Conservation (phyloP, 2,888 invertebrate genomes). For the Dolichopus griseipennis region DNA sequence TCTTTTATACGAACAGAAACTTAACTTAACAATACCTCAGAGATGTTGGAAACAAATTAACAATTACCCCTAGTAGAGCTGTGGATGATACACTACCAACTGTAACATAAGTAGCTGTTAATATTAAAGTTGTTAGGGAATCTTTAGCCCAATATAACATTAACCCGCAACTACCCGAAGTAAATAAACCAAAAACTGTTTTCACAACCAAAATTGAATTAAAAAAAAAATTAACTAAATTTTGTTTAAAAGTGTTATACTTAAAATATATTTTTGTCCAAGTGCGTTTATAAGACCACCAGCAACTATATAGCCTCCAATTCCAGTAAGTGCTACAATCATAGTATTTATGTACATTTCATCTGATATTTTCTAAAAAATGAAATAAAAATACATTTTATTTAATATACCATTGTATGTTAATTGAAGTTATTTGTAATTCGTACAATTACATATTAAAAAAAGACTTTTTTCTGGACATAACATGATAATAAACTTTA, state of each 20-base stretch:
- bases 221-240: background rate
- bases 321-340: conserved; percentile 54
- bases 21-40: conserved; percentile 42
- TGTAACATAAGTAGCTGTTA: conserved; percentile 49
- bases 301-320: conserved; percentile 55
- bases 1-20: conserved; percentile 18
- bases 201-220: background rate
- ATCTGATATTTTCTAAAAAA: conserved; percentile 44
- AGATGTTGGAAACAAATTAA: conserved; percentile 38
- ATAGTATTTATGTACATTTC: conserved; percentile 61
- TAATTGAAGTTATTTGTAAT: too few relatives aligned
- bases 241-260: conserved; percentile 30
- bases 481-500: too few relatives aligned
- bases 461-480: too few relatives aligned
- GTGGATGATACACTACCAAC: conserved; percentile 35
- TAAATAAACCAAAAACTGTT: conserved; percentile 40
- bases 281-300: conserved; percentile 46
- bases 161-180: conserved; percentile 47
- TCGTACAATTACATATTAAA: too few relatives aligned
- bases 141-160: conserved; percentile 51
- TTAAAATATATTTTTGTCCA: conserved; percentile 48
- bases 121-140: conserved; percentile 46
- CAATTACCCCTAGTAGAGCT: conserved; percentile 34
- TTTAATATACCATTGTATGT: background rate
- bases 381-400: conserved; percentile 9